Percentiles rank a stretch among this genome's conserved stretches.
These are phyloP conservation scores for Rhodinocichla rosea DNA, from an alignment of 2,113 vertebrate species.

Conservation along the genomic window DNA sequence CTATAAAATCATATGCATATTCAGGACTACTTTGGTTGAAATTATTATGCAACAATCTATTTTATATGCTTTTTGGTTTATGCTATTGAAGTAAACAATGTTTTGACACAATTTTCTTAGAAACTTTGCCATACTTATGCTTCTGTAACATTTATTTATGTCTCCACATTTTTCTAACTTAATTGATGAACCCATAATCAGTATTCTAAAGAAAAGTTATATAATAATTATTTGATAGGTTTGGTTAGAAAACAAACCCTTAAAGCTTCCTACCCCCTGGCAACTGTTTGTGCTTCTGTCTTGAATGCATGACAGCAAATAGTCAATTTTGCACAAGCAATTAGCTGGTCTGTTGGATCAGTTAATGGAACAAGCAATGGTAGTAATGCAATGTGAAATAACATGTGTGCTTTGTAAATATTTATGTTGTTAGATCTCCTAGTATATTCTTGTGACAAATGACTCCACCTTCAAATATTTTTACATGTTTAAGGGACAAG, in stretches of 20 bases:
- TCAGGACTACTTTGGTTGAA: background rate
- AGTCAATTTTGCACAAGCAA: constrained; percentile 7
- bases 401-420: constrained; percentile 79
- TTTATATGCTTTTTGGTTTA: background rate
- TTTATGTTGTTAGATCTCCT: constrained; percentile 51
- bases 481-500: background rate
- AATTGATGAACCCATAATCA: background rate
- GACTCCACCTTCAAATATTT: constrained; percentile 27
- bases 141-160: background rate
- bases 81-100: background rate
- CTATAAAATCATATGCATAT: background rate
- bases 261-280: background rate
- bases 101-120: background rate
- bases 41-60: background rate
- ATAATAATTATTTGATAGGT: background rate
- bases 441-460: constrained; percentile 14
- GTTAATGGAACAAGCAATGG: constrained; percentile 67
- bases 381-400: constrained; percentile 53
- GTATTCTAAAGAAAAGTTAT: background rate
- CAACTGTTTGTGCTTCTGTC: background rate
- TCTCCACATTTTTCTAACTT: background rate
- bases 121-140: background rate
- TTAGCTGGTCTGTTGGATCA: constrained; percentile 64
- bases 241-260: background rate
- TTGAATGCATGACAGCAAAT: constrained; percentile 14